Percentiles rank a stretch among this genome's conserved stretches.
phyloP scores from a whole-genome alignment of 2,113 vertebrate genomes.

The Myiozetetes cayanensis region DNA sequence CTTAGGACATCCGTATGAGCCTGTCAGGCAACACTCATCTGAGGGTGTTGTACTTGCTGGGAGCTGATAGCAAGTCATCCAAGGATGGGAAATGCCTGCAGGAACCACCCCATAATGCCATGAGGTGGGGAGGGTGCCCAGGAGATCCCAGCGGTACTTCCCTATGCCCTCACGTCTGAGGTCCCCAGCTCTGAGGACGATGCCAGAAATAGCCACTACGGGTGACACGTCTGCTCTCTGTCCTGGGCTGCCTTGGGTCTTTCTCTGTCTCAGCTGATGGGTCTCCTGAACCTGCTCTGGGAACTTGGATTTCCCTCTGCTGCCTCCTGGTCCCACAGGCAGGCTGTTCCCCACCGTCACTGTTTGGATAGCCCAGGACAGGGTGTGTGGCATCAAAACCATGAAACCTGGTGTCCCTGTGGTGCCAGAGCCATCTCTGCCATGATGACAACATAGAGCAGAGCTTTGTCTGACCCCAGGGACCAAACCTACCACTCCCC shows the following conservation, averaged over 20 bases:
- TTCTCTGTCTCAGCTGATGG: neutral
- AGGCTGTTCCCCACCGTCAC: rapidly evolving
- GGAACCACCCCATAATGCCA: neutral
- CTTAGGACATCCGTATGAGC: neutral
- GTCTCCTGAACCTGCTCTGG: neutral
- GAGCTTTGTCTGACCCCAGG: neutral
- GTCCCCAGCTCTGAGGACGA: rapidly evolving
- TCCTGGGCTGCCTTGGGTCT: neutral
- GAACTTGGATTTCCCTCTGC: neutral
- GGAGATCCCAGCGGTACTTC: neutral
- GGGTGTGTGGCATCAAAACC: neutral
- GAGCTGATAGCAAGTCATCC: neutral
- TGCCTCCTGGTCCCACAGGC: neutral
- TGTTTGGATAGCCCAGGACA: rapidly evolving
- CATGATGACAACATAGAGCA: neutral
- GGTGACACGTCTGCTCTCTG: neutral
- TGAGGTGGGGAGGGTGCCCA: neutral
- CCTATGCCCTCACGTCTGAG: neutral
- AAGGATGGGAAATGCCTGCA: neutral
- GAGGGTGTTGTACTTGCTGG: neutral
- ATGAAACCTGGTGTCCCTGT: neutral
- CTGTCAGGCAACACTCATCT: neutral
- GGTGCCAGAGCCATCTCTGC: neutral
- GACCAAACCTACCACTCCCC: neutral
- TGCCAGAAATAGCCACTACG: neutral